Percentiles rank a stretch among this genome's conserved stretches.
These are phyloP conservation scores for Pterophyllum scalare DNA, from an alignment of 2,113 vertebrate species.

Conservation along the genomic window DNA sequence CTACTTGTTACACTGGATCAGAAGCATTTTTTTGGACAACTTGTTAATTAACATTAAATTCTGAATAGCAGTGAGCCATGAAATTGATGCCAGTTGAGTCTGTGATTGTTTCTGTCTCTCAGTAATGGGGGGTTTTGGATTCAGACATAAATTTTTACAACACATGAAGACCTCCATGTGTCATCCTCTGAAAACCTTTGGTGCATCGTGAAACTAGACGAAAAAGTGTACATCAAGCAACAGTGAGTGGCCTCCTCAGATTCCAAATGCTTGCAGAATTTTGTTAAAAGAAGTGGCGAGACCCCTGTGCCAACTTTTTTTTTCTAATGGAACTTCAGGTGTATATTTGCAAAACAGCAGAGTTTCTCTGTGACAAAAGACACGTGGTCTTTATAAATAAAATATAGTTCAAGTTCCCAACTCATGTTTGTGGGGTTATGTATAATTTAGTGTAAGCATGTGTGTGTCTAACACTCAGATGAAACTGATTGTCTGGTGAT, in stretches of 20 bases:
- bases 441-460: neutral
- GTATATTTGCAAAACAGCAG: neutral
- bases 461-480: neutral
- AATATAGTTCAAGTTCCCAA: neutral
- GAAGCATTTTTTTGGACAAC: neutral
- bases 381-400: neutral
- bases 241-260: neutral
- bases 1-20: neutral
- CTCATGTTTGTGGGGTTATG: neutral
- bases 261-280: neutral
- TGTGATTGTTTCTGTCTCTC: neutral
- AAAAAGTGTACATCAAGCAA: neutral
- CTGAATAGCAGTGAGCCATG: neutral
- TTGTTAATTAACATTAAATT: constrained; percentile 10
- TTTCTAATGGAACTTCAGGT: neutral
- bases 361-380: neutral
- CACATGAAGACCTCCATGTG: neutral
- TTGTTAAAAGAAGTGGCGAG: neutral
- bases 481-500: neutral
- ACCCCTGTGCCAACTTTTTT: neutral
- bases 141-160: neutral
- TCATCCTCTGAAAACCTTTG: neutral
- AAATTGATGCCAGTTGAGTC: neutral
- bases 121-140: neutral
- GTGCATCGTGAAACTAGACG: neutral